Conservation (phyloP, 2,888 invertebrate genomes). For the Patella pellucida region DNA sequence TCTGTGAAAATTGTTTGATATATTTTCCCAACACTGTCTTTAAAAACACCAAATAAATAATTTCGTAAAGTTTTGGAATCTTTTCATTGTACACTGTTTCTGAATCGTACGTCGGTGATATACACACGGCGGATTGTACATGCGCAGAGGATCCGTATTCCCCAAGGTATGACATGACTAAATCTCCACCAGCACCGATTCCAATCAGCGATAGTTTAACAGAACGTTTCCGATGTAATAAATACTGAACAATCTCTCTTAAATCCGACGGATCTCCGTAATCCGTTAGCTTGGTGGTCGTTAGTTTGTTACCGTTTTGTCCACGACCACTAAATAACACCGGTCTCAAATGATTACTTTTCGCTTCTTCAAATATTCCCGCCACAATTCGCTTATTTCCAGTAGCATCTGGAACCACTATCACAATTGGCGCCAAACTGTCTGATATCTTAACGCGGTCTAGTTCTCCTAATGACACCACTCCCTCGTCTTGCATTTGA, state of each 20-base stretch:
- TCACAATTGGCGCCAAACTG: constrained; percentile 39
- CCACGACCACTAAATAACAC: constrained; percentile 64
- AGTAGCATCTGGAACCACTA: constrained; percentile 57
- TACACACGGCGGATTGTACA: constrained; percentile 54
- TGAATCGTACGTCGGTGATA: constrained; percentile 52
- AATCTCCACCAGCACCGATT: constrained; percentile 55
- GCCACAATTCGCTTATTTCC: constrained; percentile 48
- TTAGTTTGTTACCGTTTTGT: constrained; percentile 53
- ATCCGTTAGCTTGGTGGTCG: constrained; percentile 58
- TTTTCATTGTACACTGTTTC: constrained; percentile 21
- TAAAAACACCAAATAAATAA: constrained; percentile 45
- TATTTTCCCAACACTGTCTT: constrained; percentile 53
- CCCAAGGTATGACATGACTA: constrained; percentile 64
- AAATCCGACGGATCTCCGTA: constrained; percentile 63
- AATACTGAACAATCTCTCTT: constrained; percentile 58
- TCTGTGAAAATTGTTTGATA: constrained; percentile 44
- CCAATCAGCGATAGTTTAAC: constrained; percentile 56
- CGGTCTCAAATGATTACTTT: constrained; percentile 52
- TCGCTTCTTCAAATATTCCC: constrained; percentile 45
- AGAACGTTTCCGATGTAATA: constrained; percentile 46
- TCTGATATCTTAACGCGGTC: constrained; percentile 23
- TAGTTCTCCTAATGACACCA: constrained; percentile 64
- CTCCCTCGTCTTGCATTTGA: constrained; percentile 60
- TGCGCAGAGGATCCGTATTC: constrained; percentile 62
- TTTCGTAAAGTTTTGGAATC: constrained; percentile 44